Base-by-base conservation (phyloP, 2,113 vertebrate genomes). In the Microcebus lehilahytsara region DNA sequence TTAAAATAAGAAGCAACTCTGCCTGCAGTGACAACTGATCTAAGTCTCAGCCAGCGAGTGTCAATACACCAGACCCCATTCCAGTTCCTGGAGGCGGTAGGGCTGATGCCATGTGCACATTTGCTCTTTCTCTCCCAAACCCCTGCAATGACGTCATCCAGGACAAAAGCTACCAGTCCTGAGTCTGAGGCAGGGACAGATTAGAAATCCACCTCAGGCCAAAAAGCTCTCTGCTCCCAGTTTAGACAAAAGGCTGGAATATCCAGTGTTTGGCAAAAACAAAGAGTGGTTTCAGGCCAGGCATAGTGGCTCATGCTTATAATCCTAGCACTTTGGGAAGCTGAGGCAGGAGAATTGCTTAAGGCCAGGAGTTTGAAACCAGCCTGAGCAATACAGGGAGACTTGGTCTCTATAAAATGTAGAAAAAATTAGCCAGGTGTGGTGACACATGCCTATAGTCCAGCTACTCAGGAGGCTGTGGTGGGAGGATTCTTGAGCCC, bases 201-300 rank as follows among this genome's bases (percentile, higher is more conserved):
- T 46, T 69, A 83, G 79, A 88, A 79, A 86, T 58, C 46, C n/a
- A 85, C 14, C 51, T 80, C 30, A 64, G 86, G 37, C 56, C 60
- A 60, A 42, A 40, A n/a, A 84, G 20, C 32, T 60, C 80, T 92
- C 62, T 88, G 78, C 22, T 85, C 53, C 49, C 88, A 42, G 1
- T 13, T 77, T 88, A 77, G 67, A 94, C n/a, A 94, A 92, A 85
- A 90, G 49, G 60, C 42, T 94, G 51, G 71, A 91, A 17, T 78
- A 83, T 62, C 83, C 85, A 94, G 94, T 96, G 93, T 97, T 78
- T 93, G 91, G 92, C 96, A 95, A 97, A 96, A 96, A 87, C 42
- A 98, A 95, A 94, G 91, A 79, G 25, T 46, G 42, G 67, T 75
- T 94, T 96, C 92, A 67, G 22, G 60, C 10, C 8, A 27, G 60